Evolutionary conservation across 2,113 vertebrate genomes (phyloP), one percentile per base, ranked within the genome.

Genomic region (Malaclemys terrapin): DNA sequence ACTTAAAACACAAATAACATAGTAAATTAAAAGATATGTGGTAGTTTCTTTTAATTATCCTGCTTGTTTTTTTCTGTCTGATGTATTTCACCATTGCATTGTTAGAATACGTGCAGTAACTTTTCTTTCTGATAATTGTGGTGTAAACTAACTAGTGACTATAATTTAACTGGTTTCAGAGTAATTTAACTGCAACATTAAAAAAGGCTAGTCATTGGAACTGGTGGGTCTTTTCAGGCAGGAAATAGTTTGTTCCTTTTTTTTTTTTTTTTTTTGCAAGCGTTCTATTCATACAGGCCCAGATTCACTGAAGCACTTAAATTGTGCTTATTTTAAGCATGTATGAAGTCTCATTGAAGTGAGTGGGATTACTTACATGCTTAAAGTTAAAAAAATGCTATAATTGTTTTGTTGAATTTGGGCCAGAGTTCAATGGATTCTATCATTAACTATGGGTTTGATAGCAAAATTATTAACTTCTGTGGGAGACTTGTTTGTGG

Each of bases 91-190:
- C 80, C 4, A 2, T 42, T 90, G 6, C 10, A 87, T 89, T 82
- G 16, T 62, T 80, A 10, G 45, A 2, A 45, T 72, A 13, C 20
- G 19, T 80, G 59, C 72, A 42, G 19, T 83, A 75, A 79, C 89
- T 89, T 84, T 82, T 89, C 87, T 82, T 92, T 80, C 88, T 69
- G 62, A 25, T 16, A 85, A 0, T 57, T 85, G 11, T 78, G 29
- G 10, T 57, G 16, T 90, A 57, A 91, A 91, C 90, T 93, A 95
- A 89, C 69, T 72, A 93, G 2, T 78, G 7, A 7, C 89, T 93
- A 19, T 47, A 76, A 2, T 69, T 42, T 90, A 90, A 57, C 42
- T 91, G 10, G 42, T 42, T 42, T 42, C 42, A 42, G 42, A 42
- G 42, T 47, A 76, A 2, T 69, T 42, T 90, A 90, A 57, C 42